A percentile compares a stretch with the other conserved stretches of the same genome.
phyloP scores from a whole-genome alignment of 2,888 invertebrate species.

The Aspidiotus rigidus region DNA sequence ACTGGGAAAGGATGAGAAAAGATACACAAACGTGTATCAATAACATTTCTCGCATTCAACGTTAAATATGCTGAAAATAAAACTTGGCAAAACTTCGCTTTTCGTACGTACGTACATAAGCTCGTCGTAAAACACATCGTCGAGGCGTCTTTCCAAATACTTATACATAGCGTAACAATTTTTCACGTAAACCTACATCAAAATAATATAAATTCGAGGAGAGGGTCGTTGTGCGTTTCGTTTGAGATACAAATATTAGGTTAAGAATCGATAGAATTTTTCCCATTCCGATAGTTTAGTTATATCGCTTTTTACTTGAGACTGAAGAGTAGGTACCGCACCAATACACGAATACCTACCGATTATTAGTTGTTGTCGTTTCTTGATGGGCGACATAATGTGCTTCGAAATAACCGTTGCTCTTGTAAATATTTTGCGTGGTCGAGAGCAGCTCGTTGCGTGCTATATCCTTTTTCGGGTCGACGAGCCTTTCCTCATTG shows the following conservation, averaged over 20 bases:
- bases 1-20: background rate
- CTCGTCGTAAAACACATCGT: background rate
- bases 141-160: too few species aligned
- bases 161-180: background rate
- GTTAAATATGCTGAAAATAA: slow-evolving; percentile 19
- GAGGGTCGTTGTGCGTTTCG: too few species aligned
- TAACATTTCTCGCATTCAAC: background rate
- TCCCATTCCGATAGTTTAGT: background rate
- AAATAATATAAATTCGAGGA: background rate
- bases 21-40: slow-evolving; percentile 1
- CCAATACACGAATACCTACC: too few species aligned
- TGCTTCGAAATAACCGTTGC: slow-evolving; percentile 49
- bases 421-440: slow-evolving; percentile 6
- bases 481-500: too few species aligned
- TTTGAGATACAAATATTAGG: background rate
- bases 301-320: too few species aligned
- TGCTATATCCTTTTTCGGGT: too few species aligned
- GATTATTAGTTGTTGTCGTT: slow-evolving; percentile 41
- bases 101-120: background rate
- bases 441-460: too few species aligned
- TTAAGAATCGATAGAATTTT: slow-evolving; percentile 5
- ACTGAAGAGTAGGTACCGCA: too few species aligned
- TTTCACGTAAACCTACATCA: background rate
- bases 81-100: slow-evolving; percentile 22
- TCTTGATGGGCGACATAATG: slow-evolving; percentile 63